A percentile compares a stretch with the other conserved stretches of the same genome.
phyloP scores from a whole-genome alignment of 2,113 vertebrate species.

The Caloenas nicobarica region DNA sequence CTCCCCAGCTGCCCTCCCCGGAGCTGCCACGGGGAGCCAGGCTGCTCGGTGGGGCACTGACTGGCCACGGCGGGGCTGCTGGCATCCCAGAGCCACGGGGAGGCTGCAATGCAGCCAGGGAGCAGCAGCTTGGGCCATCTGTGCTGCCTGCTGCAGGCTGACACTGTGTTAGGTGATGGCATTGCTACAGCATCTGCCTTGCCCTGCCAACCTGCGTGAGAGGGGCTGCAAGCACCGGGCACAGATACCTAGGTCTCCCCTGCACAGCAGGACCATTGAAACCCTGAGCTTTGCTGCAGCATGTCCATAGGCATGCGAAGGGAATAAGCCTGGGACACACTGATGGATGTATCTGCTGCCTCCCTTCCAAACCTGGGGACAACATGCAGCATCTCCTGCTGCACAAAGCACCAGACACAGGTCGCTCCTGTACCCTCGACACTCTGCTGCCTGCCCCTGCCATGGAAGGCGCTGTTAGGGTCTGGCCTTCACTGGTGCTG shows the following conservation, averaged over 20 bases:
- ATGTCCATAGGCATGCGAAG: fast-evolving
- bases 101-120: fast-evolving
- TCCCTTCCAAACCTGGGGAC: not conserved
- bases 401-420: not conserved
- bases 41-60: fast-evolving
- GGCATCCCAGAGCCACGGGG: not conserved
- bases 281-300: fast-evolving
- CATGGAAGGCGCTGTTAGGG: not conserved
- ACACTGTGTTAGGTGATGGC: not conserved
- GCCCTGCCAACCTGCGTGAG: not conserved
- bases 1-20: not conserved
- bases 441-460: not conserved
- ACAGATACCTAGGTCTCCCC: not conserved
- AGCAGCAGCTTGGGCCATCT: not conserved
- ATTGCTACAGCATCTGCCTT: not conserved
- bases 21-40: not conserved
- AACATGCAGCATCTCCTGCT: fast-evolving
- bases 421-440: not conserved
- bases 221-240: not conserved
- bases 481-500: not conserved
- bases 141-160: not conserved
- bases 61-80: fast-evolving
- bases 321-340: not conserved
- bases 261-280: not conserved
- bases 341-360: not conserved